These are phyloP conservation scores for Drosophila mayri DNA, from an alignment of 1,140 invertebrate genomes.

Conservation along the genomic window DNA sequence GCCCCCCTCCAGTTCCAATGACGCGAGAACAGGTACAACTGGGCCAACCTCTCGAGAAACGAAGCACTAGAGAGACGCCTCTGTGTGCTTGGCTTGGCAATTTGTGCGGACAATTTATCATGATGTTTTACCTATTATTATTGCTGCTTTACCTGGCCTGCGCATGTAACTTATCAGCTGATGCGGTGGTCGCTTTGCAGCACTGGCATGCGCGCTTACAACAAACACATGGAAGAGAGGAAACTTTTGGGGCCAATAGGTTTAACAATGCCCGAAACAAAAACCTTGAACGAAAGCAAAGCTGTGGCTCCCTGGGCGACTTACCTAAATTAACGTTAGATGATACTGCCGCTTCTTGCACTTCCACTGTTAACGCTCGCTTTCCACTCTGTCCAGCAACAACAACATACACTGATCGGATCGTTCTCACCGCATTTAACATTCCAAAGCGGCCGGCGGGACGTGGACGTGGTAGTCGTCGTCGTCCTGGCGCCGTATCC, in stretches of 20 bases:
- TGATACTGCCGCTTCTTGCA: constrained; percentile 71
- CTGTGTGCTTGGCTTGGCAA: not conserved
- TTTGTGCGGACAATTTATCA: constrained; percentile 3
- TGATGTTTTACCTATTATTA: not conserved
- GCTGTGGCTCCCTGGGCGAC: constrained; percentile 6
- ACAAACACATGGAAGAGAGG: constrained; percentile 36
- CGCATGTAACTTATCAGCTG: constrained; percentile 72
- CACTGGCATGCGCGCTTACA: constrained; percentile 55
- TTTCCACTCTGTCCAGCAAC: constrained; percentile 64
- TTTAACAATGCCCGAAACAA: constrained; percentile 10
- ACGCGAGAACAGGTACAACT: not conserved
- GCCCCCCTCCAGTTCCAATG: not conserved
- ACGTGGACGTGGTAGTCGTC: constrained; percentile 53
- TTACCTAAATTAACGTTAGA: constrained; percentile 80
- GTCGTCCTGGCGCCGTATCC: constrained; percentile 54
- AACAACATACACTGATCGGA: constrained; percentile 80
- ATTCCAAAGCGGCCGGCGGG: constrained; percentile 78
- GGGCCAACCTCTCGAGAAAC: not conserved
- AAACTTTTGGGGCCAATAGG: constrained; percentile 8
- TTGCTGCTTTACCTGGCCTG: constrained; percentile 23
- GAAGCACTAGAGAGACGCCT: no score
- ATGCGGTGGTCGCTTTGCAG: constrained; percentile 46
- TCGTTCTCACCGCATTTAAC: constrained; percentile 84
- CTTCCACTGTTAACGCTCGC: constrained; percentile 73
- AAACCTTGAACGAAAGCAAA: constrained; percentile 45